Evolutionary conservation across 2,113 vertebrate genomes (phyloP).

Genomic region (Corynorhinus townsendii): DNA sequence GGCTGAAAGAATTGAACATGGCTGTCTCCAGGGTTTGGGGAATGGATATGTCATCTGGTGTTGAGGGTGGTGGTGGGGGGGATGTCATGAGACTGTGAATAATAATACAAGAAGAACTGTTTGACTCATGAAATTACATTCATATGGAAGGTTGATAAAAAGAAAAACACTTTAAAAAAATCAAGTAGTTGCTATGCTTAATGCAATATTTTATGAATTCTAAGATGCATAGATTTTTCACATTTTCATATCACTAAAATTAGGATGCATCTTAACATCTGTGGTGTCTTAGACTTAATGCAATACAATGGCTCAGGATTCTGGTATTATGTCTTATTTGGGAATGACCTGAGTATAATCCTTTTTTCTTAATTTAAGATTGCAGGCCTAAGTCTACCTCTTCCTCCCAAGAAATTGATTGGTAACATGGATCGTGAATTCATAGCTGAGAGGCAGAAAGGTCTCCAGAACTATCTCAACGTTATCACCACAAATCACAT

Average conservation of each 20-base stretch:
- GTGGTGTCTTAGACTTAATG: neutral
- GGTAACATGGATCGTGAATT: slow-evolving; percentile 99
- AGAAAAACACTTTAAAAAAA: neutral
- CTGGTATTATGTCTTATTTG: neutral
- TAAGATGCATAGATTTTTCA: neutral
- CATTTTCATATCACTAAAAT: slow-evolving; percentile 24
- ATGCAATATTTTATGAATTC: slow-evolving; percentile 21
- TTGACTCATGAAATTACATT: neutral
- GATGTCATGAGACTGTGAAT: neutral
- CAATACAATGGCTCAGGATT: neutral
- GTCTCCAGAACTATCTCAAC: slow-evolving; percentile 94
- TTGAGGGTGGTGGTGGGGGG: rapidly evolving
- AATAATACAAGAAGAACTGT: neutral
- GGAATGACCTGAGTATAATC: neutral
- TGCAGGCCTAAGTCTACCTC: slow-evolving; percentile 91
- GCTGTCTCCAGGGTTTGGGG: neutral
- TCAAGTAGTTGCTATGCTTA: neutral
- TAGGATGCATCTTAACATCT: slow-evolving; percentile 3
- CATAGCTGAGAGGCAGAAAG: slow-evolving; percentile 95
- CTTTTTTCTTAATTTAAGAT: slow-evolving; percentile 83
- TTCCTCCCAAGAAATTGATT: slow-evolving; percentile 97
- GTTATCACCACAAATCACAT: slow-evolving; percentile 93
- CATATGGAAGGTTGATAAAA: neutral
- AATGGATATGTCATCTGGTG: neutral
- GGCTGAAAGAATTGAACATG: neutral